Evolutionary conservation across 2,797 vertebrate genomes (phyloP), one percentile per base, ranked within the genome.

Genomic region (Microctenopoma stevenorrisi): DNA sequence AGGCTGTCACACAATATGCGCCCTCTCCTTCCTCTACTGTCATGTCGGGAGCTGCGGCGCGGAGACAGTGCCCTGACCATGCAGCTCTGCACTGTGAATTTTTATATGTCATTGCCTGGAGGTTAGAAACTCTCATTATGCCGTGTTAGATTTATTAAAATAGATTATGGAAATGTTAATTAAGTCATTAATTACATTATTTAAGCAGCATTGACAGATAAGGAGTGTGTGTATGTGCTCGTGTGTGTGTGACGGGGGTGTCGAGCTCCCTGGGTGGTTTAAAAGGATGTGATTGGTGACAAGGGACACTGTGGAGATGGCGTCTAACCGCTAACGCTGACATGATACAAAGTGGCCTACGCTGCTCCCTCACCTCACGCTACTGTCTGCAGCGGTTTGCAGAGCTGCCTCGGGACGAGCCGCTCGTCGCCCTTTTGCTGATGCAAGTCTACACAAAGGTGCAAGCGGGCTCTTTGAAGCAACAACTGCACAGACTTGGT

Each of bases 171-270:
- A 95, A 95, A 94, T 95, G 94, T 94, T 95, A 95, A 95, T 95
- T 93, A 95, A 94, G 93, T 94, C 93, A 95, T 95, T 95, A 95
- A 95, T 94, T 94, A 95, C 94, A 95, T 95, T 94, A 95, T 94
- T 94, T 95, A 94, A 94, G 93, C 93, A 91, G 94, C 92, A 93
- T 92, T 95, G 94, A 95, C 94, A 94, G 93, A 94, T 94, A 93
- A 93, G 91, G 82, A 70, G 70, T 72, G 65, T 56, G 30, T 28
- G 59, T 60, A 79, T 60, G 77, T 72, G 71, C 55, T 67, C 18
- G 57, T 44, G 78, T 52, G 60, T 38, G 18, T n/a, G 28, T 44
- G 35, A 16, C 53, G 71, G 67, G 80, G 83, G 77, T 72, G 79
- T 86, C 49, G 64, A 83, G 86, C 89, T 92, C 90, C 87, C 88